Percentiles rank a stretch among this genome's conserved stretches.
phyloP scores from a whole-genome alignment of 1,140 invertebrate genomes.

The Zaprionus ornatus region DNA sequence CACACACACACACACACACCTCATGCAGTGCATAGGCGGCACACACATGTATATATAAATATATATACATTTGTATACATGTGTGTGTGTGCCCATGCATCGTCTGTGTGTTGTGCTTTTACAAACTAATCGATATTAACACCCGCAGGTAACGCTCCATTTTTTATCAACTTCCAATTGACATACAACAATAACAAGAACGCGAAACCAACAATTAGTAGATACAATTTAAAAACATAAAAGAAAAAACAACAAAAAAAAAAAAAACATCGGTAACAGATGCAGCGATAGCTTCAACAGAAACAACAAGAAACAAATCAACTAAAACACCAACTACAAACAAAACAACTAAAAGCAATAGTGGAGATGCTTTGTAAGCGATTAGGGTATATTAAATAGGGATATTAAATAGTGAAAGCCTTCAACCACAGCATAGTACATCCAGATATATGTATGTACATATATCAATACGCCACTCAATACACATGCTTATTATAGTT shows the following conservation, averaged over 20 bases:
- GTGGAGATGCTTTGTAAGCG: slow-evolving; percentile 26
- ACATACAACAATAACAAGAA: slow-evolving; percentile 50
- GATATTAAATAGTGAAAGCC: slow-evolving; percentile 9
- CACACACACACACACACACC: neutral
- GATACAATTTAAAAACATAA: slow-evolving; percentile 35
- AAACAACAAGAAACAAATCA: slow-evolving; percentile 29
- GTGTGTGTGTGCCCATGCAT: neutral
- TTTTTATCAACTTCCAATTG: slow-evolving; percentile 48
- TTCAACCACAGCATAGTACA: neutral
- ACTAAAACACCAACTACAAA: neutral
- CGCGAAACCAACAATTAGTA: slow-evolving; percentile 9
- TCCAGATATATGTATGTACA: slow-evolving; percentile 7
- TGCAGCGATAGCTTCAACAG: neutral
- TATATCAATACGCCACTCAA: neutral
- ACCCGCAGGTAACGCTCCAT: slow-evolving; percentile 23
- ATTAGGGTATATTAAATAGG: slow-evolving; percentile 20
- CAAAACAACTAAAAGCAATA: slow-evolving; percentile 17
- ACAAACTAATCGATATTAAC: slow-evolving; percentile 19
- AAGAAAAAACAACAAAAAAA: slow-evolving; percentile 21
- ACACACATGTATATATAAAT: slow-evolving; percentile 6
- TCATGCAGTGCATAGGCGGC: neutral
- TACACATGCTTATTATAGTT: neutral
- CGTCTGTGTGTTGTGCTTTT: slow-evolving; percentile 1
- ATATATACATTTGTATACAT: slow-evolving; percentile 2
- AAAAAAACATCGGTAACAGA: slow-evolving; percentile 21